Evolutionary conservation across 2,113 vertebrate species (phyloP).

Genomic region (Zingel zingel): DNA sequence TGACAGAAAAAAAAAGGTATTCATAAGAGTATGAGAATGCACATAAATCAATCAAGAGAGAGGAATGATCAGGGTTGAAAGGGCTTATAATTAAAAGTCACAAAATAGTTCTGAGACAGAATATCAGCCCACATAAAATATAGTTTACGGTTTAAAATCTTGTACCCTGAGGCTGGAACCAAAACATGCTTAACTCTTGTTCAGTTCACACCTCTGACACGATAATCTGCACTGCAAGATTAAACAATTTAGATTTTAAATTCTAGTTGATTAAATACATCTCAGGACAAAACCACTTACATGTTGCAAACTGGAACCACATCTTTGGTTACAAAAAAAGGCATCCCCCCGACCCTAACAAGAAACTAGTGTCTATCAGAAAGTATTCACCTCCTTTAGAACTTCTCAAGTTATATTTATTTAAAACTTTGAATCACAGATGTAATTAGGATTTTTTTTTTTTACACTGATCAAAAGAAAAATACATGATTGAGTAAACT

Average conservation of each 20-base stretch:
- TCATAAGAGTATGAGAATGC: conserved; percentile 8
- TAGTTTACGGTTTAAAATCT: conserved; percentile 51
- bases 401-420: conserved; percentile 45
- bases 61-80: conserved; percentile 53
- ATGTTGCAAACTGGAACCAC: conserved; percentile 74
- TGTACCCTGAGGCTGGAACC: conserved; percentile 56
- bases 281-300: conserved; percentile 69
- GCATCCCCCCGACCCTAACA: conserved; percentile 49
- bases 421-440: conserved; percentile 35
- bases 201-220: conserved; percentile 50
- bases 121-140: conserved; percentile 61
- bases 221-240: conserved; percentile 57
- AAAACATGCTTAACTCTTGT: conserved; percentile 55
- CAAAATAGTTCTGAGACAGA: conserved; percentile 50
- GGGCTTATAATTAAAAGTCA: conserved; percentile 61
- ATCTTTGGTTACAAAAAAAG: conserved; percentile 81
- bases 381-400: conserved; percentile 44
- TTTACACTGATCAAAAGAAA: neutral
- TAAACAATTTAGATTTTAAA: conserved; percentile 47
- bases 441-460: neutral
- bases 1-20: conserved; percentile 8
- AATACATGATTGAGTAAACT: neutral
- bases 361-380: conserved; percentile 45
- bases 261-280: conserved; percentile 65
- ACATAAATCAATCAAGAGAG: conserved; percentile 60